Conservation (phyloP, 2,888 invertebrate species). For the Drosophila ustulata region DNA sequence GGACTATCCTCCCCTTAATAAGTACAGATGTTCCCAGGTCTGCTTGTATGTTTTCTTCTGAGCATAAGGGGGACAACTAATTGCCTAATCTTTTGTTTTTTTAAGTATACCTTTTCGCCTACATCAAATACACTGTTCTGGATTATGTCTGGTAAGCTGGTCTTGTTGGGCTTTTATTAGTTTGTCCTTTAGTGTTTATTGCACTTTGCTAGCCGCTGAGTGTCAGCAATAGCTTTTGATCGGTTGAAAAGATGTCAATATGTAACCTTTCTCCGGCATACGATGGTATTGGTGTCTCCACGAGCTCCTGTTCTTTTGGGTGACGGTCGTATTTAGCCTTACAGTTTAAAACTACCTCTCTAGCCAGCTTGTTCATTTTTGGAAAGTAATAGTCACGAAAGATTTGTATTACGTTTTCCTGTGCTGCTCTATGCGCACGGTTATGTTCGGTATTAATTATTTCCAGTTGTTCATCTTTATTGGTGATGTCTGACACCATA, state of each 20-base stretch:
- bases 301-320: neutral
- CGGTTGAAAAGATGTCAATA: no score
- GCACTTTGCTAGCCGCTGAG: neutral
- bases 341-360: no score
- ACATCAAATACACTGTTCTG: neutral
- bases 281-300: neutral
- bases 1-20: neutral
- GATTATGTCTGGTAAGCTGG: neutral
- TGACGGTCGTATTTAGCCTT: no score
- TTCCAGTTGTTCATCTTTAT: constrained; percentile 3
- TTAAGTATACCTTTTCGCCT: no score
- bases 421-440: constrained; percentile 9
- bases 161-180: neutral
- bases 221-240: no score
- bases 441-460: constrained; percentile 15
- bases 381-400: neutral
- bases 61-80: neutral
- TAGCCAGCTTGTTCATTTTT: no score
- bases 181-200: neutral
- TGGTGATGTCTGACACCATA: neutral
- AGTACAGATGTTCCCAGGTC: neutral
- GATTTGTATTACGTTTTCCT: neutral
- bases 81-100: no score
- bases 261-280: no score
- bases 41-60: neutral